These are phyloP conservation scores for Rhabditoides inermis DNA, from an alignment of 2,888 invertebrate species.

Conservation along the genomic window DNA sequence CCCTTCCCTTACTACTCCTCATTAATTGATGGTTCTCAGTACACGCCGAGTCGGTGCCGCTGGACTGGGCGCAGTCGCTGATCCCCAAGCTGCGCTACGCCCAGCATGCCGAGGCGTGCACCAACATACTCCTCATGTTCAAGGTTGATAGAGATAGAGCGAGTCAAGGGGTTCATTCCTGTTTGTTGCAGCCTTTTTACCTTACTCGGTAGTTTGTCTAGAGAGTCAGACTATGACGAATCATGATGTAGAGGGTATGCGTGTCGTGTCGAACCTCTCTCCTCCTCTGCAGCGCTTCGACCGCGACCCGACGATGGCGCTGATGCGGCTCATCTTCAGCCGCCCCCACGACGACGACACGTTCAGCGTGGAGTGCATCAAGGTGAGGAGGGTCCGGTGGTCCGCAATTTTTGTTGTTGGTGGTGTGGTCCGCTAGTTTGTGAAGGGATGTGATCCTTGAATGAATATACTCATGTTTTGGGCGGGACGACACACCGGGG, in stretches of 20 bases:
- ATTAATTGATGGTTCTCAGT: too few relatives aligned
- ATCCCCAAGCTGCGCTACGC: constrained; percentile 63
- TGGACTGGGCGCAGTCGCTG: constrained; percentile 29
- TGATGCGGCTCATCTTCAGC: constrained; percentile 71
- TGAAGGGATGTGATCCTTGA: neutral
- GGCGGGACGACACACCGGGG: too few relatives aligned
- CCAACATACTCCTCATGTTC: constrained; percentile 77
- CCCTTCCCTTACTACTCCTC: too few relatives aligned
- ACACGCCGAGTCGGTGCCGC: constrained; percentile 26
- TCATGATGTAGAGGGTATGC: too few relatives aligned
- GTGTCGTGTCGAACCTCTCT: too few relatives aligned
- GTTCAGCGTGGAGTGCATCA: constrained; percentile 80
- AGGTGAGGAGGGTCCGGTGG: constrained; percentile 52
- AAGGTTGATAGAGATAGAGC: too few relatives aligned
- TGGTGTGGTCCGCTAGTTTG: neutral
- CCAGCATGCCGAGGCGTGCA: constrained; percentile 83
- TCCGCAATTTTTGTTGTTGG: neutral
- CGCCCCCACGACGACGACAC: constrained; percentile 63
- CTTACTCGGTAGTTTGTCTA: too few relatives aligned
- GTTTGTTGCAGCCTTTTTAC: too few relatives aligned
- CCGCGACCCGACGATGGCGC: constrained; percentile 70
- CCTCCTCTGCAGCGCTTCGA: too few relatives aligned
- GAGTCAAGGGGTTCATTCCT: too few relatives aligned
- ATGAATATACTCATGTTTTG: too few relatives aligned
- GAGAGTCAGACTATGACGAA: too few relatives aligned